Conservation (phyloP, 2,888 invertebrate species). For the Phania funesta region DNA sequence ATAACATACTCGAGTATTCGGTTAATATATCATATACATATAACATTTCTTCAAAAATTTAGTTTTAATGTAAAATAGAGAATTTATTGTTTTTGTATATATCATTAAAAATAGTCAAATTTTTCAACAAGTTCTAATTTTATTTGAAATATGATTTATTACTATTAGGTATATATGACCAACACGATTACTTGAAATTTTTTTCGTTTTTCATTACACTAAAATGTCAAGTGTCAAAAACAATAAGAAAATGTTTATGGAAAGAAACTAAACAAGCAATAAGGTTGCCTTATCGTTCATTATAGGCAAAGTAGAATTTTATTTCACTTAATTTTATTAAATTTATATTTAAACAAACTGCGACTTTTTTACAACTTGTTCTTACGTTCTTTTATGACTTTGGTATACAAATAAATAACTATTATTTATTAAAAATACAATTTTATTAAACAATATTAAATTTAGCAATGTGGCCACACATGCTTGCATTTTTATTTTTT, state of each 20-base stretch:
- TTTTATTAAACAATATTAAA: background rate
- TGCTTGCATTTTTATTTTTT: background rate
- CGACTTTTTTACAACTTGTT: background rate
- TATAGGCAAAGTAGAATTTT: background rate
- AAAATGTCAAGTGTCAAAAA: slow-evolving; percentile 64
- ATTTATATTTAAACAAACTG: background rate
- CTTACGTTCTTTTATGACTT: background rate
- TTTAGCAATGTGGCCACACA: slow-evolving; percentile 45
- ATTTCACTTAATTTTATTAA: too few relatives aligned
- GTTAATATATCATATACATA: background rate
- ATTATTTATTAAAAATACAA: background rate
- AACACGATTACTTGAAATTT: slow-evolving; percentile 24
- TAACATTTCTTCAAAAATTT: background rate
- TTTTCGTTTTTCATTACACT: slow-evolving; percentile 36
- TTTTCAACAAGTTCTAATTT: background rate
- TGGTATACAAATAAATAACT: background rate
- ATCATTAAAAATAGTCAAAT: too few relatives aligned
- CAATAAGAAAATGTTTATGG: slow-evolving; percentile 26
- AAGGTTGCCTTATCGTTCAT: slow-evolving; percentile 22
- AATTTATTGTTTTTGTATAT: too few relatives aligned
- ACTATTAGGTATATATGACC: background rate
- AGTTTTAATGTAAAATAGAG: background rate
- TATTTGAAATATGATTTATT: background rate
- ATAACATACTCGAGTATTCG: slow-evolving; percentile 20
- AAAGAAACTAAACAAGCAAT: slow-evolving; percentile 36